Evolutionary conservation across 2,113 vertebrate genomes (phyloP).

Genomic region (Xenopus tropicalis): DNA sequence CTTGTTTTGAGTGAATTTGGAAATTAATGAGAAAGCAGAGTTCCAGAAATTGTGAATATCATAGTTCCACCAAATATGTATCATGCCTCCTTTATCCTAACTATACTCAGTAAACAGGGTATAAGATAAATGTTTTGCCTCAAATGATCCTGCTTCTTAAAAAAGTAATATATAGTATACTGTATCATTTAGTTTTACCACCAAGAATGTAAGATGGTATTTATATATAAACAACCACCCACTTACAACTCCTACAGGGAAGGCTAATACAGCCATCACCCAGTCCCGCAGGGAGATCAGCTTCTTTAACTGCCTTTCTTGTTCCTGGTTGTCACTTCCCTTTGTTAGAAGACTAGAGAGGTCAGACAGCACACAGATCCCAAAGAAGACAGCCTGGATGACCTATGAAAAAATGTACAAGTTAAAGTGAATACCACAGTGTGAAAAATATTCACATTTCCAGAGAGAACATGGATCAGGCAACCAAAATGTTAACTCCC

Average conservation of each 20-base stretch:
- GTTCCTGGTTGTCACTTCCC: constrained; percentile 84
- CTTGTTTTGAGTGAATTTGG: no score
- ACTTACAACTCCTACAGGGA: constrained; percentile 94
- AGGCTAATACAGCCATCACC: constrained; percentile 93
- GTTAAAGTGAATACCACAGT: background rate
- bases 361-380: constrained; percentile 91
- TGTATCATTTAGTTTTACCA: background rate
- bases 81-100: no score
- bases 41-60: no score
- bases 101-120: no score
- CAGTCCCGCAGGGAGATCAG: constrained; percentile 91
- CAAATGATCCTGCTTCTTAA: no score
- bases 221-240: background rate
- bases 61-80: no score
- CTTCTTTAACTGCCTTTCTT: constrained; percentile 91
- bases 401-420: constrained; percentile 63
- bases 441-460: background rate
- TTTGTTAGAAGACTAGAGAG: constrained; percentile 91
- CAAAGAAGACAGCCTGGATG: constrained; percentile 94
- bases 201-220: background rate
- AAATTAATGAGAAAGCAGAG: no score
- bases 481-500: background rate
- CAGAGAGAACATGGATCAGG: background rate
- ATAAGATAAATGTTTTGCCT: no score
- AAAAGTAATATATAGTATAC: no score